These are phyloP conservation scores for Sminthurinus aureus DNA, from an alignment of 2,888 invertebrate genomes.

Conservation along the genomic window DNA sequence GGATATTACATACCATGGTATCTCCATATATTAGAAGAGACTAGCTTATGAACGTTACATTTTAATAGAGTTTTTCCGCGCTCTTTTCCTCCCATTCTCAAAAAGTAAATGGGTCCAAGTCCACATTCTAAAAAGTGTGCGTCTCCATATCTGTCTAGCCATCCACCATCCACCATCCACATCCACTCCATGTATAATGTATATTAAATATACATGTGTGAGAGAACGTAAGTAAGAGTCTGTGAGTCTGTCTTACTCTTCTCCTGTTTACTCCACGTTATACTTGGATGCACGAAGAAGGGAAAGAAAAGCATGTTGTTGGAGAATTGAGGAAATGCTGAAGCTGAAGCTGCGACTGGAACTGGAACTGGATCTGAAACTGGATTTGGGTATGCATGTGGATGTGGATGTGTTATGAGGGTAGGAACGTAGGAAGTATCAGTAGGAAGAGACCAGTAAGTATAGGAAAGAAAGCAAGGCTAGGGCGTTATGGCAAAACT, in stretches of 20 bases:
- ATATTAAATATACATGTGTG: background rate
- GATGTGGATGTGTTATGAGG: background rate
- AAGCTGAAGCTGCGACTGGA: too few relatives aligned
- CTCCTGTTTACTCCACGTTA: too few relatives aligned
- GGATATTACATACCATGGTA: too few relatives aligned
- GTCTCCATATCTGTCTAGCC: too few relatives aligned
- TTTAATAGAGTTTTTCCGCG: background rate
- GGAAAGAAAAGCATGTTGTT: too few relatives aligned
- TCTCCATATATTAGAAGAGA: too few relatives aligned
- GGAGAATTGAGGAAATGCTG: too few relatives aligned
- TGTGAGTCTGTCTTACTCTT: background rate
- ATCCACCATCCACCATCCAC: background rate
- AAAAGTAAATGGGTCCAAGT: background rate
- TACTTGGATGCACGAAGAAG: too few relatives aligned
- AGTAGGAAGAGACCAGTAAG: conserved; percentile 3
- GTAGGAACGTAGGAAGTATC: background rate
- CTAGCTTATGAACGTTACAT: background rate
- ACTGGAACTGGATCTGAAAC: background rate
- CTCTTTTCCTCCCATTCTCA: too few relatives aligned
- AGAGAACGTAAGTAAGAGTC: background rate
- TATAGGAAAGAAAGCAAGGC: background rate
- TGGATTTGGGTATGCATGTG: background rate
- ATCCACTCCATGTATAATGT: background rate
- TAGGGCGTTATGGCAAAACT: conserved; percentile 46
- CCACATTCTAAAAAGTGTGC: background rate